Evolutionary conservation across 2,888 invertebrate genomes (phyloP).

Genomic region (Idaea aversata): DNA sequence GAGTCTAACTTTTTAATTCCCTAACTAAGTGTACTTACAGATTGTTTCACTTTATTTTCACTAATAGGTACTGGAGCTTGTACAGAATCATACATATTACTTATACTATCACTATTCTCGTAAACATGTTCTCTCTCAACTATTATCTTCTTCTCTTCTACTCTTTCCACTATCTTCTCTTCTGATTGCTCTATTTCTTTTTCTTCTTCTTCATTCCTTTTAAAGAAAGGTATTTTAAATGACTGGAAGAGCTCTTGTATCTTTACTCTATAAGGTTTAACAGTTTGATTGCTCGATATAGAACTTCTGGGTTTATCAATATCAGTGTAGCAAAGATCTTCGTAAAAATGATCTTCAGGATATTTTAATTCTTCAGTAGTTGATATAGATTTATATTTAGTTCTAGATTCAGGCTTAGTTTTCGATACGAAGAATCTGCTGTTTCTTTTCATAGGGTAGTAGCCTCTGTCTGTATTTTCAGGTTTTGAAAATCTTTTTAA

Average conservation of each 20-base stretch:
- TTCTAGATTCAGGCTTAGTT: constrained; percentile 48
- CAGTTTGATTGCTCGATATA: constrained; percentile 25
- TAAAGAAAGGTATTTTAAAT: constrained; percentile 67
- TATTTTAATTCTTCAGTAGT: constrained; percentile 51
- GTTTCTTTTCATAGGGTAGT: constrained; percentile 65
- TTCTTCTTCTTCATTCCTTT: constrained; percentile 43
- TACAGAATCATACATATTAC: constrained; percentile 70
- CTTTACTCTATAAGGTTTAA: constrained; percentile 61
- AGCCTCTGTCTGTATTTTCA: constrained; percentile 60
- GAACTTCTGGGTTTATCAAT: constrained; percentile 34
- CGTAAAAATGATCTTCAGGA: constrained; percentile 69
- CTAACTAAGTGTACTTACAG: constrained; percentile 5
- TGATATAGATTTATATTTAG: constrained; percentile 61
- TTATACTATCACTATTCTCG: constrained; percentile 55
- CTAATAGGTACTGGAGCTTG: constrained; percentile 31
- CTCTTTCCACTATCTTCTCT: constrained; percentile 21
- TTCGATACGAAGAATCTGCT: constrained; percentile 52
- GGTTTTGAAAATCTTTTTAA: constrained; percentile 54
- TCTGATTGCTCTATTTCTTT: constrained; percentile 32
- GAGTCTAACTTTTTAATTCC: no score
- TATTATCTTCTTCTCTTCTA: constrained; percentile 26
- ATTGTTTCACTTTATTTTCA: not conserved
- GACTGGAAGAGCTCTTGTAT: constrained; percentile 68
- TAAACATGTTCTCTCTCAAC: constrained; percentile 46
- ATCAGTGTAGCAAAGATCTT: constrained; percentile 68